Evolutionary conservation across 30 jellyfish, hydroid and myxozoan species (phyloP).

Genomic region (Sanderia malayensis): DNA sequence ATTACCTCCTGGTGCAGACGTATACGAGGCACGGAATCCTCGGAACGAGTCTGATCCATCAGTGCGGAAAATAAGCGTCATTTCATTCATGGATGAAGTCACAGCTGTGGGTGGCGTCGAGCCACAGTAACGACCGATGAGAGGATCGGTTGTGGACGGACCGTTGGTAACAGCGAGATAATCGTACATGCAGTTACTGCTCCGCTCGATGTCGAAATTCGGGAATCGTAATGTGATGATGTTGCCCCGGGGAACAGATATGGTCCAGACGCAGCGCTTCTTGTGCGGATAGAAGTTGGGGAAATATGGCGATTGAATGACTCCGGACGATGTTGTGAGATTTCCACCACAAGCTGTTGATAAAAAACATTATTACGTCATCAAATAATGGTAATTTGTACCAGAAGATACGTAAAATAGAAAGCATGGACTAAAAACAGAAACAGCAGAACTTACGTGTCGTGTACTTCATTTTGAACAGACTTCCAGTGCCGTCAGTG

Average conservation of each 20-base stretch:
- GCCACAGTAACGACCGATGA: constrained; percentile 52
- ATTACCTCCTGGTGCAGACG: constrained; percentile 55
- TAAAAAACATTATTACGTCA: background rate
- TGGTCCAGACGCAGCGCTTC: constrained; percentile 56
- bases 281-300: constrained; percentile 73
- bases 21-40: constrained; percentile 50
- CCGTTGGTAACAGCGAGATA: constrained; percentile 63
- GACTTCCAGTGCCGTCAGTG: constrained; percentile 68
- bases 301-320: constrained; percentile 59
- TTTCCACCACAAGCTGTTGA: constrained; percentile 68
- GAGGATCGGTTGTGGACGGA: constrained; percentile 47
- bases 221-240: constrained; percentile 46
- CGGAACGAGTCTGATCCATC: constrained; percentile 65
- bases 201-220: constrained; percentile 53
- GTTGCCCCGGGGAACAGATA: constrained; percentile 48
- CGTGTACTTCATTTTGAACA: constrained; percentile 30
- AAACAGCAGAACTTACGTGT: constrained; percentile 40
- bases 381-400: too few species aligned
- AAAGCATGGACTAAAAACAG: background rate
- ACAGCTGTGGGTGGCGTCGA: constrained; percentile 38
- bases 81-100: constrained; percentile 41
- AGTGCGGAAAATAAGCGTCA: constrained; percentile 42
- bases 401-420: background rate
- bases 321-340: constrained; percentile 51
- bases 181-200: constrained; percentile 52